These are phyloP conservation scores for Dysmachus trigonus DNA, from an alignment of 2,888 invertebrate genomes.

Conservation along the genomic window DNA sequence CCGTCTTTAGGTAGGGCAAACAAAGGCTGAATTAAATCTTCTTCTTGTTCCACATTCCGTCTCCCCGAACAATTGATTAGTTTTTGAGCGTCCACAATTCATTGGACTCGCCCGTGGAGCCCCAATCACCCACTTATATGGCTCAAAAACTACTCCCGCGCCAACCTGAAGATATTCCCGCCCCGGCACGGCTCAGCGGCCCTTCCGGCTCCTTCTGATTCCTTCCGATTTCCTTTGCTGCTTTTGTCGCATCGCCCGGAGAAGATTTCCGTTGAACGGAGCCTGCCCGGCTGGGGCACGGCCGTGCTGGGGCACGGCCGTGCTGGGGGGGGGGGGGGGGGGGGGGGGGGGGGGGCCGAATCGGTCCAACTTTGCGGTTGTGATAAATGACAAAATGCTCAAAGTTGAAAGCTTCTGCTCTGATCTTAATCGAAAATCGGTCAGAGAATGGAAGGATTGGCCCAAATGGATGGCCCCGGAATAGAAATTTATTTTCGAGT, in stretches of 20 bases:
- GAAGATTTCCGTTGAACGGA: constrained; percentile 1
- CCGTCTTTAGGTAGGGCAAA: constrained; percentile 21
- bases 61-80: constrained; percentile 28
- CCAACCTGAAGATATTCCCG: not conserved
- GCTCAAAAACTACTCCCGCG: not conserved
- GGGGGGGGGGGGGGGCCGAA: too few relatives aligned
- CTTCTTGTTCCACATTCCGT: not conserved
- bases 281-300: not conserved
- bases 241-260: constrained; percentile 22
- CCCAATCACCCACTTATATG: constrained; percentile 31
- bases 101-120: not conserved
- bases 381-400: constrained; percentile 40
- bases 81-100: constrained; percentile 20
- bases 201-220: not conserved
- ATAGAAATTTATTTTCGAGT: constrained; percentile 30
- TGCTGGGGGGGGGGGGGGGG: too few relatives aligned
- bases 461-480: constrained; percentile 19
- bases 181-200: not conserved
- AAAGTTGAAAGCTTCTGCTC: constrained; percentile 37
- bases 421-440: constrained; percentile 41
- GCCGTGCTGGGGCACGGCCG: too few relatives aligned
- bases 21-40: constrained; percentile 32
- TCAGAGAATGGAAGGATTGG: constrained; percentile 36
- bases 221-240: too few relatives aligned
- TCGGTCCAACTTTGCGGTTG: constrained; percentile 23